phyloP scores from a whole-genome alignment of 2,113 vertebrate genomes.

The Dipodomys spectabilis region DNA sequence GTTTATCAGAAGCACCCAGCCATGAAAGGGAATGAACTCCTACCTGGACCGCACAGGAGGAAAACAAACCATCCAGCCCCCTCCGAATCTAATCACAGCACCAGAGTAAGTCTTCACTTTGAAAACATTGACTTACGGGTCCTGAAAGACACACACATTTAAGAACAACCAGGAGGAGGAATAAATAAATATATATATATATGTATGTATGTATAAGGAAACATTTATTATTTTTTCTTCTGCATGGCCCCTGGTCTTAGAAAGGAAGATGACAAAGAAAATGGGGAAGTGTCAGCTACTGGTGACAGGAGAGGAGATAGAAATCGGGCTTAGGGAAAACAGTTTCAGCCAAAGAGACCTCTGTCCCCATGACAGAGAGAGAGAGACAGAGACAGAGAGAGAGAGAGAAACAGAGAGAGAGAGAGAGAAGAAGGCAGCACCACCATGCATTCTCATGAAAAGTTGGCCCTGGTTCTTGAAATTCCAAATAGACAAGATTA shows the following conservation, averaged over 20 bases:
- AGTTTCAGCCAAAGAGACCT: not conserved
- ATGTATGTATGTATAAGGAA: not conserved
- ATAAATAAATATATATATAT: no score
- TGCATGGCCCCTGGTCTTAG: constrained; percentile 72
- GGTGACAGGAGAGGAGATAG: constrained; percentile 63
- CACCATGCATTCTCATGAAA: not conserved
- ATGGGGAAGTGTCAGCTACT: constrained; percentile 52
- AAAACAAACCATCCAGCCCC: constrained; percentile 76
- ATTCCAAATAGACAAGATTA: not conserved
- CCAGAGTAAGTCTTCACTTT: constrained; percentile 84
- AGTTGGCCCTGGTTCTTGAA: not conserved
- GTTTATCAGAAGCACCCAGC: constrained; percentile 85
- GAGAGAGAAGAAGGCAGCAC: not conserved
- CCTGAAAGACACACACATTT: constrained; percentile 59
- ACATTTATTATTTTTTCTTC: constrained; percentile 84
- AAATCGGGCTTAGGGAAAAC: not conserved
- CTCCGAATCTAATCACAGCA: constrained; percentile 83
- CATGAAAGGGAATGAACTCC: constrained; percentile 85
- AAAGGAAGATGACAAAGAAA: constrained; percentile 82
- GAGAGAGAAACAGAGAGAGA: not conserved
- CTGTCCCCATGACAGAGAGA: not conserved
- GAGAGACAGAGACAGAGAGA: not conserved
- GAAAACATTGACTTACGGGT: constrained; percentile 80
- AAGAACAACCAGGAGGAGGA: constrained; percentile 69
- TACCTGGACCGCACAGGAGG: constrained; percentile 91